Evolutionary conservation across 2,113 vertebrate genomes (phyloP).

Genomic region (Bathybates hornii): DNA sequence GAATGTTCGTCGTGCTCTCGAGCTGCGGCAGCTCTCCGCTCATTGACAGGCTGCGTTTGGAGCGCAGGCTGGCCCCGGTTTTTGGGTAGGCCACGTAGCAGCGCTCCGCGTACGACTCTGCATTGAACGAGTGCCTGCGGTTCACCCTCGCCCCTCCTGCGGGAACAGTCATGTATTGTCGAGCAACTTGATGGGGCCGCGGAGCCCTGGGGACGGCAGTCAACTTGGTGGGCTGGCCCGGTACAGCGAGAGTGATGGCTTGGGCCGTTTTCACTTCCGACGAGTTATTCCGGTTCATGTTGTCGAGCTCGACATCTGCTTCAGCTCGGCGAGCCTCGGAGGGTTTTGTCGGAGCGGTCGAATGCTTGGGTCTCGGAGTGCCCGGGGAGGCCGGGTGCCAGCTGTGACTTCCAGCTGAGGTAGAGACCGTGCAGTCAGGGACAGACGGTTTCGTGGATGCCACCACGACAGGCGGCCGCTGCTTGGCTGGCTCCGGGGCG

Average conservation of each 20-base stretch:
- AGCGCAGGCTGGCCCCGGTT: conserved; percentile 70
- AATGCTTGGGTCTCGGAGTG: conserved; percentile 82
- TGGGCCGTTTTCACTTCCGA: conserved; percentile 72
- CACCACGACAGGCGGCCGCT: background rate
- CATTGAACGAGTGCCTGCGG: conserved; percentile 82
- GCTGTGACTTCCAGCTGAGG: conserved; percentile 82
- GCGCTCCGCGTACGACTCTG: conserved; percentile 72
- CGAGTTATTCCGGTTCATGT: conserved; percentile 94
- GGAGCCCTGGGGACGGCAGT: conserved; percentile 75
- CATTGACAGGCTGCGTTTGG: conserved; percentile 88
- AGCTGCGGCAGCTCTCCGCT: conserved; percentile 80
- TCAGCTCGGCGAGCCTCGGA: conserved; percentile 66
- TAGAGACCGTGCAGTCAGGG: conserved; percentile 86
- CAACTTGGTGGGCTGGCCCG: conserved; percentile 59
- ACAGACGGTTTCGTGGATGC: conserved; percentile 66
- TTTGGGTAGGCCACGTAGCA: conserved; percentile 64
- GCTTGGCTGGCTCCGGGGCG: conserved; percentile 43
- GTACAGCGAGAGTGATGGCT: conserved; percentile 12
- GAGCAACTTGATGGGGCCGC: conserved; percentile 73
- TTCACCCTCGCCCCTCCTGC: conserved; percentile 75
- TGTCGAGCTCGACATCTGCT: conserved; percentile 78
- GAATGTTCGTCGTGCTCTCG: conserved; percentile 55
- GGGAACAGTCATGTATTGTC: conserved; percentile 90
- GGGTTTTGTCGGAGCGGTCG: conserved; percentile 69
- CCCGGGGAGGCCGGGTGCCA: conserved; percentile 84